Conservation (phyloP, 1,140 invertebrate genomes). For the Scaptomyza graminum region DNA sequence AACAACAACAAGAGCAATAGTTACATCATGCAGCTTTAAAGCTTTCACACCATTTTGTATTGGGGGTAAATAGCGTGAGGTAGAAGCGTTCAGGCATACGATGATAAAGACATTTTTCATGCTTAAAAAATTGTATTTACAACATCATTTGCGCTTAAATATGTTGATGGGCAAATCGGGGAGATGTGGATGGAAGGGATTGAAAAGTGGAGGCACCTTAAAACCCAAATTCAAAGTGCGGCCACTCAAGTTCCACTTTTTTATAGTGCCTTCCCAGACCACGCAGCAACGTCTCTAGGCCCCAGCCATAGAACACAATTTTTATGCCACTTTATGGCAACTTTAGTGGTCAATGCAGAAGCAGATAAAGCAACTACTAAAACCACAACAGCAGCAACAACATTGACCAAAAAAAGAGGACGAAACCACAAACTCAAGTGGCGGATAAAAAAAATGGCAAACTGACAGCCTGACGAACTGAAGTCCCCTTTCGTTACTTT, state of each 20-base stretch:
- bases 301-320: conserved; percentile 45
- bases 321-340: conserved; percentile 68
- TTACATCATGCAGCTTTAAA: conserved; percentile 1
- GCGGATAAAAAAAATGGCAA: conserved; percentile 44
- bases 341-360: conserved; percentile 74
- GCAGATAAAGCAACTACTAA: conserved; percentile 23
- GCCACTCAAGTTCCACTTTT: conserved; percentile 70
- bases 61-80: background rate
- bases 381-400: background rate
- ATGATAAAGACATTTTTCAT: conserved; percentile 71
- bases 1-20: conserved; percentile 9
- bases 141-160: conserved; percentile 70
- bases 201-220: conserved; percentile 20
- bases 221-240: conserved; percentile 56
- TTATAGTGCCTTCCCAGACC: conserved; percentile 17
- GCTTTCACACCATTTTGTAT: conserved; percentile 50
- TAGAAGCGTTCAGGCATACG: conserved; percentile 33
- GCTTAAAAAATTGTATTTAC: conserved; percentile 72
- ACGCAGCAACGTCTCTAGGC: conserved; percentile 1
- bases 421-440: conserved; percentile 21
- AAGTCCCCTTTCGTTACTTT: conserved; percentile 12
- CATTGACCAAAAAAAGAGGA: conserved; percentile 2
- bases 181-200: background rate
- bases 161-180: background rate
- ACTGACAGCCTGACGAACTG: conserved; percentile 45